Percentiles rank a stretch among this genome's conserved stretches.
Evolutionary conservation across 1,140 invertebrate species (phyloP).

Genomic region (Drepana arcuata): DNA sequence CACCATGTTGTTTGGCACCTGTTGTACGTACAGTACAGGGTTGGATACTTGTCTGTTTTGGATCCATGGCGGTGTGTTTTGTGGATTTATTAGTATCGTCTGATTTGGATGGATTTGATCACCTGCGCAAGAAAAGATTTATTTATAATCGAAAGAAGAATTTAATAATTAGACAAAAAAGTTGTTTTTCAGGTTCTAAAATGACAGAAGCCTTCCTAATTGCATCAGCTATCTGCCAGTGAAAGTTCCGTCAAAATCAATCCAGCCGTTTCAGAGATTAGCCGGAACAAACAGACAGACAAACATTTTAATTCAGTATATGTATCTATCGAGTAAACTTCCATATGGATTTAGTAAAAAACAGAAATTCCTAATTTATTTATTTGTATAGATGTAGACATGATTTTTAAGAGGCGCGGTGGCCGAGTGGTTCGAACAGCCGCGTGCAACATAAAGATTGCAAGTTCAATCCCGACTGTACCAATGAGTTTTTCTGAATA

Average conservation of each 20-base stretch:
- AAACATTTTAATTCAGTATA: no score
- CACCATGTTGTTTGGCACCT: conserved; percentile 37
- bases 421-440: no score
- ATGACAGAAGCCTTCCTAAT: not conserved
- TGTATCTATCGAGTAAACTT: no score
- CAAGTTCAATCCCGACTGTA: no score
- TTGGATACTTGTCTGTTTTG: conserved; percentile 43
- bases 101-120: conserved; percentile 55
- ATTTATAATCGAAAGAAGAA: no score
- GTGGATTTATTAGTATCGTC: conserved; percentile 47
- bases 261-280: not conserved
- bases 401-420: no score
- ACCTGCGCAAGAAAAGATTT: no score
- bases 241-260: not conserved
- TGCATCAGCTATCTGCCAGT: not conserved
- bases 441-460: no score
- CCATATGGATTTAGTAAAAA: no score
- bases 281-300: not conserved
- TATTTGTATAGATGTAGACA: no score
- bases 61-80: conserved; percentile 57
- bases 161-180: conserved; percentile 22
- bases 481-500: no score
- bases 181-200: not conserved
- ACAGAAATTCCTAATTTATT: no score
- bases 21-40: conserved; percentile 52